phyloP scores from a whole-genome alignment of 2,888 invertebrate species.

The Drosophila nr. perissopoda region DNA sequence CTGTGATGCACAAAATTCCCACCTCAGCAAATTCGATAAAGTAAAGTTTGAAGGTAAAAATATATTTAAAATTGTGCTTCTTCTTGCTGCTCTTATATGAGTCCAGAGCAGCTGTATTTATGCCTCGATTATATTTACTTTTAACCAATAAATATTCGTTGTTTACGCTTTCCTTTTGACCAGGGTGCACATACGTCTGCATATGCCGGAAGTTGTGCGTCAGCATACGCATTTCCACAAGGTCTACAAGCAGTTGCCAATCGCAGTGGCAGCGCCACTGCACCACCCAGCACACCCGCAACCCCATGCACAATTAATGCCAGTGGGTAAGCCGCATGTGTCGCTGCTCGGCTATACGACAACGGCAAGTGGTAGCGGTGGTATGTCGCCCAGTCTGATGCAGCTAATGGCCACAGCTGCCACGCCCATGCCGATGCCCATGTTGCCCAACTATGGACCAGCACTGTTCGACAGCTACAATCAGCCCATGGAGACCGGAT shows the following conservation, averaged over 20 bases:
- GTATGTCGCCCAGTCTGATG: constrained; percentile 61
- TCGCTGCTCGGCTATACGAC: constrained; percentile 71
- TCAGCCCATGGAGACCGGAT: constrained; percentile 19
- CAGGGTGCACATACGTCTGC: constrained; percentile 82
- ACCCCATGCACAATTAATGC: constrained; percentile 13
- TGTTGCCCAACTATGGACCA: constrained; percentile 71
- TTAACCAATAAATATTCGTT: neutral
- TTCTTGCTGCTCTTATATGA: neutral
- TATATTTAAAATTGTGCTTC: neutral
- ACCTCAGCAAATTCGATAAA: neutral
- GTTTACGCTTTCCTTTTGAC: neutral
- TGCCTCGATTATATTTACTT: neutral
- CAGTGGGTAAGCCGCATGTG: constrained; percentile 58
- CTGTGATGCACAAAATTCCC: too few relatives aligned
- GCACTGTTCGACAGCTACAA: constrained; percentile 71
- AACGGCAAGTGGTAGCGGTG: constrained; percentile 56
- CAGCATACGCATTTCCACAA: constrained; percentile 76
- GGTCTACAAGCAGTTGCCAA: constrained; percentile 59
- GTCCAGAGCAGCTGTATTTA: neutral
- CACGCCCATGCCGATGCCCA: constrained; percentile 51
- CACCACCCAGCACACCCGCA: neutral
- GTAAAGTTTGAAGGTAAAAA: neutral
- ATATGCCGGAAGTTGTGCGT: constrained; percentile 77
- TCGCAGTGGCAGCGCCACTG: constrained; percentile 14
- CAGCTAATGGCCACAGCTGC: constrained; percentile 62